A percentile compares a stretch with the other conserved stretches of the same genome.
These are phyloP conservation scores for Drosophila suboccidentalis DNA, from an alignment of 2,888 invertebrate species.

Conservation along the genomic window DNA sequence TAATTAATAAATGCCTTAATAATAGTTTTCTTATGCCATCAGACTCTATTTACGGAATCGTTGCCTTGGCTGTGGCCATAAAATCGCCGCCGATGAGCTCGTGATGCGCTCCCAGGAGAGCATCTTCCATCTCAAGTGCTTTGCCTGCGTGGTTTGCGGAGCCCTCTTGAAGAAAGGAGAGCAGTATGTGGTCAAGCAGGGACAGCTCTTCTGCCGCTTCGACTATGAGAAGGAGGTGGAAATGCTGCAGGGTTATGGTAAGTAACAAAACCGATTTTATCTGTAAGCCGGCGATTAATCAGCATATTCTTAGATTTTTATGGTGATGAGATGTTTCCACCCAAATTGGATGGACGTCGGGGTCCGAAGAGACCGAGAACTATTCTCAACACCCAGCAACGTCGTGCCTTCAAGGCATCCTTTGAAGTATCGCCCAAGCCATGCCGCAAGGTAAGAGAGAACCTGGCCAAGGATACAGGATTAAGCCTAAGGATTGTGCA, in stretches of 20 bases:
- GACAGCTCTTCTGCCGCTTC: constrained; percentile 91
- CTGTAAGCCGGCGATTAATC: neutral
- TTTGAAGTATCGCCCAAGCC: constrained; percentile 95
- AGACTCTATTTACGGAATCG: constrained; percentile 90
- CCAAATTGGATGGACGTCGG: constrained; percentile 89
- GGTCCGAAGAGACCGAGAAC: constrained; percentile 94
- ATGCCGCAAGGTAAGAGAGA: constrained; percentile 92
- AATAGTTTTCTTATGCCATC: constrained; percentile 39
- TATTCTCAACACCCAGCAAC: constrained; percentile 93
- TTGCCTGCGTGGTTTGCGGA: constrained; percentile 92
- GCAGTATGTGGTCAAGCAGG: constrained; percentile 92
- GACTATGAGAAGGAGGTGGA: constrained; percentile 93
- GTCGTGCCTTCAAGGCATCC: constrained; percentile 93
- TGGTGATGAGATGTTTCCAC: constrained; percentile 88
- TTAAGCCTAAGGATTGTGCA: constrained; percentile 94
- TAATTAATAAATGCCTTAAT: no score
- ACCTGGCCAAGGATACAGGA: constrained; percentile 93
- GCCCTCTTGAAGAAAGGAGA: constrained; percentile 92
- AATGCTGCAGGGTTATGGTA: constrained; percentile 89
- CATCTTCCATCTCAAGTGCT: constrained; percentile 93
- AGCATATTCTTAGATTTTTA: constrained; percentile 85
- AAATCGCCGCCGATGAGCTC: constrained; percentile 91
- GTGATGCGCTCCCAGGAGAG: constrained; percentile 92
- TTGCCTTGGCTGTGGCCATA: constrained; percentile 91
- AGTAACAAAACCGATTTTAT: constrained; percentile 17